A percentile compares a stretch with the other conserved stretches of the same genome.
phyloP scores from a whole-genome alignment of 2,888 invertebrate species.

The Dascillus cervinus region DNA sequence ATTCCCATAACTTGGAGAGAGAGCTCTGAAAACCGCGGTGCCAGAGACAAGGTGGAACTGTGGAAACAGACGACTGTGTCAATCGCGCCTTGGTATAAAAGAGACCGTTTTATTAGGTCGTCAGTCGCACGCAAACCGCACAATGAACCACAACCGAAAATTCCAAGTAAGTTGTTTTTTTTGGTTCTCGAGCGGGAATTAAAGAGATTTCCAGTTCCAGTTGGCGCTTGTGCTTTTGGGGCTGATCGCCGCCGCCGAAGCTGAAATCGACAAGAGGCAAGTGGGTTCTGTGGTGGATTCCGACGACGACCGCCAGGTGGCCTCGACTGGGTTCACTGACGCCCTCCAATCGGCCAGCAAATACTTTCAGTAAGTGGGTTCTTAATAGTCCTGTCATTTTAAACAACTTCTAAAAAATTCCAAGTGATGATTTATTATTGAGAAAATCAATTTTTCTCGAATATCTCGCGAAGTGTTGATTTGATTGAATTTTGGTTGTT shows the following conservation, averaged over 20 bases:
- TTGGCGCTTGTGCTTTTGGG: too few relatives aligned
- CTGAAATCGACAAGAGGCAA: constrained; percentile 13
- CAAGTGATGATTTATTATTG: too few relatives aligned
- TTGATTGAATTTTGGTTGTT: too few relatives aligned
- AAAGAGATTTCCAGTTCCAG: constrained; percentile 1
- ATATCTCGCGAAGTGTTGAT: too few relatives aligned
- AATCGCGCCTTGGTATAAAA: constrained; percentile 15
- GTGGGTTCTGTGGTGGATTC: constrained; percentile 9
- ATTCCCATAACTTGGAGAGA: constrained; percentile 15
- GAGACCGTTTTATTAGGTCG: constrained; percentile 6
- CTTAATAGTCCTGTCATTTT: too few relatives aligned
- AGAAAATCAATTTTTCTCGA: too few relatives aligned
- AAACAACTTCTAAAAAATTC: too few relatives aligned
- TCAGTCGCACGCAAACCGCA: constrained; percentile 2
- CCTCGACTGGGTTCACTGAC: constrained; percentile 14
- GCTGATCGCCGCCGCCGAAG: constrained; percentile 7
- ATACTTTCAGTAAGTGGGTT: constrained; percentile 49
- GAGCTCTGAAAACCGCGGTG: constrained; percentile 15
- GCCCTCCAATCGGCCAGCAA: constrained; percentile 37
- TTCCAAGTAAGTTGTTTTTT: constrained; percentile 7
- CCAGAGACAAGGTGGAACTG: constrained; percentile 17
- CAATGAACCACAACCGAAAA: constrained; percentile 7
- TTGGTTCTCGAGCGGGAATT: too few relatives aligned
- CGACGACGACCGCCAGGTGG: constrained; percentile 8
- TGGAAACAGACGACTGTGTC: constrained; percentile 19